These are phyloP conservation scores for Drosophila albomicans DNA, from an alignment of 1,140 invertebrate species.

Conservation along the genomic window DNA sequence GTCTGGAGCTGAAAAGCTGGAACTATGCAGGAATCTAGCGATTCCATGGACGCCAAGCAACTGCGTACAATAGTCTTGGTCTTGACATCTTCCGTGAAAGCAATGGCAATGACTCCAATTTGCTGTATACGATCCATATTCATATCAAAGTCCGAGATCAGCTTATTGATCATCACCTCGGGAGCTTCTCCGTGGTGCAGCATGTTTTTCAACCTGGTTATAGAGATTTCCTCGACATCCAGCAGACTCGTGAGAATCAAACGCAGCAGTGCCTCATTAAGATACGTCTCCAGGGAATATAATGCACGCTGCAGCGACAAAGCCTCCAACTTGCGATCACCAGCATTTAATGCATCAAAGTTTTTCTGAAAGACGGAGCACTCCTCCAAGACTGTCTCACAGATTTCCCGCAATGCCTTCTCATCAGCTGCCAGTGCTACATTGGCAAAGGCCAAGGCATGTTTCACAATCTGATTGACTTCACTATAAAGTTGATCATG, in stretches of 20 bases:
- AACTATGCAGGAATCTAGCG: slow-evolving; percentile 71
- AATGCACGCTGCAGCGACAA: slow-evolving; percentile 65
- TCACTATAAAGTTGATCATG: slow-evolving; percentile 48
- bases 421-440: slow-evolving; percentile 70
- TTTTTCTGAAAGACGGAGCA: slow-evolving; percentile 61
- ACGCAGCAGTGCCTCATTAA: slow-evolving; percentile 73
- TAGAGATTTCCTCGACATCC: slow-evolving; percentile 58
- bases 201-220: slow-evolving; percentile 43
- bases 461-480: slow-evolving; percentile 62
- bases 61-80: slow-evolving; percentile 74
- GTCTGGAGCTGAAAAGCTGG: slow-evolving; percentile 60
- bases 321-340: slow-evolving; percentile 71
- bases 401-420: slow-evolving; percentile 65
- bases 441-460: slow-evolving; percentile 81
- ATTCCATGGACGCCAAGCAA: slow-evolving; percentile 75
- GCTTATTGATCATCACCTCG: slow-evolving; percentile 30
- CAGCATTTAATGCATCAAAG: slow-evolving; percentile 32
- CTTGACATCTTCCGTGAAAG: slow-evolving; percentile 68
- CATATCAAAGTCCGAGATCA: slow-evolving; percentile 67
- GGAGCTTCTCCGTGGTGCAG: slow-evolving; percentile 20
- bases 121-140: slow-evolving; percentile 77
- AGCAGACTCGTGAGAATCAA: slow-evolving; percentile 60
- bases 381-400: slow-evolving; percentile 71
- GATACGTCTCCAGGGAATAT: slow-evolving; percentile 64
- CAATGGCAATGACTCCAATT: slow-evolving; percentile 79